Base-by-base conservation (phyloP, 2,888 invertebrate genomes). In the Sussaba pulchella region DNA sequence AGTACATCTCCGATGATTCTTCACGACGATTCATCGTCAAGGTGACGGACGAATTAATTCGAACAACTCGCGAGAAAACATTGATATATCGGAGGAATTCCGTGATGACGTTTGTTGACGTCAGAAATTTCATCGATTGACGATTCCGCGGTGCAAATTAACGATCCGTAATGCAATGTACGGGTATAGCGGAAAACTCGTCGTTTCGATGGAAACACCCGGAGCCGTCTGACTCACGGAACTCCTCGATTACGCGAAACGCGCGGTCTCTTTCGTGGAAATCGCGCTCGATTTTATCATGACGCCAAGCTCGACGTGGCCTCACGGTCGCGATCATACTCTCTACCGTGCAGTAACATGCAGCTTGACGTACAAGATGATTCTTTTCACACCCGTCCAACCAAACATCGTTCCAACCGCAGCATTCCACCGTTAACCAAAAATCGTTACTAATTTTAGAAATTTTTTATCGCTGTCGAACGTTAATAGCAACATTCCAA, bases 231-330 rank as follows among this genome's bases (percentile, higher is more conserved):
- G n/a, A n/a, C n/a, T n/a, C n/a, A n/a, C n/a, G n/a, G n/a, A n/a
- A n/a, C n/a, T n/a, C n/a, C n/a, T n/a, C n/a, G n/a, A 31, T 57
- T 71, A 71, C 57, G n/a, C 6, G 24, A 71, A 72, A 78, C 50
- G 26, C 31, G 47, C 47, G 31, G 26, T 59, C 31, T 66, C 41
- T 66, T 78, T 59, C 71, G 41, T 50, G 71, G 71, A 78, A 78
- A 50, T 26, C 41, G n/a, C 41, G 41, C 26, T n/a, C 47, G 31
- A 12, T 21, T 17, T 36, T 45, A 21, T 36, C 47, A 17, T 26
- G 19, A 64, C 9, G 50, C 19, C 50, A 36, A 19, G 5, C 54
- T 54, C 9, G 6, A 52, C 50, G 50, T 19, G 10, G 31, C 2
- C 31, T 31, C 31, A 6, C 31, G 31, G 31, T 6, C 31, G n/a